Percentiles rank a stretch among this genome's conserved stretches.
Conservation (phyloP, 2,797 vertebrate genomes). For the Molothrus ater region DNA sequence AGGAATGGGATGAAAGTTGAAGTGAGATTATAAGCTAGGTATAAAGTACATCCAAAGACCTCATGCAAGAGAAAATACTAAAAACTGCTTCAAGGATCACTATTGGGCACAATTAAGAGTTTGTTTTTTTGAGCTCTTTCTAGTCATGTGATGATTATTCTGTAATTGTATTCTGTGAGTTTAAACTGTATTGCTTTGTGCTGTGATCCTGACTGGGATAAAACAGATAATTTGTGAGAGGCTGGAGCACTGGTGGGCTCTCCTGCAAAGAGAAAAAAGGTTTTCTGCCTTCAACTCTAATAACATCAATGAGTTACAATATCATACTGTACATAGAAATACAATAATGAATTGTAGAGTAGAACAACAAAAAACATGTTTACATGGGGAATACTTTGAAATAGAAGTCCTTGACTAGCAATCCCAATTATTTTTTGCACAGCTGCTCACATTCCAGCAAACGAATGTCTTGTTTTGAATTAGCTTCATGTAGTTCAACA, state of each 20-base stretch:
- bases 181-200: background rate
- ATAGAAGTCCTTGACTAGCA: slow-evolving; percentile 25
- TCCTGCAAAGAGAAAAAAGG: background rate
- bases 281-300: background rate
- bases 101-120: background rate
- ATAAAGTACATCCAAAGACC: background rate
- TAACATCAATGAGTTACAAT: background rate
- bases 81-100: background rate
- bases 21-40: background rate
- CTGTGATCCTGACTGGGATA: background rate
- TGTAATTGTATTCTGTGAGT: background rate
- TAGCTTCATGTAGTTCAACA: background rate
- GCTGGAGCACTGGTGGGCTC: background rate
- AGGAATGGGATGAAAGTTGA: slow-evolving; percentile 26
- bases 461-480: slow-evolving; percentile 61
- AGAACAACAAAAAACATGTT: background rate
- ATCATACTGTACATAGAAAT: background rate
- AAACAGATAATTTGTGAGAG: background rate
- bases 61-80: background rate
- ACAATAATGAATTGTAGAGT: background rate
- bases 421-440: slow-evolving; percentile 60
- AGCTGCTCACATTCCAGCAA: slow-evolving; percentile 60
- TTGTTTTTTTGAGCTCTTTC: background rate
- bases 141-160: background rate
- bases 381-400: slow-evolving; percentile 15